Base-by-base conservation (phyloP, 2,888 invertebrate species). In the Pandemis corylana region DNA sequence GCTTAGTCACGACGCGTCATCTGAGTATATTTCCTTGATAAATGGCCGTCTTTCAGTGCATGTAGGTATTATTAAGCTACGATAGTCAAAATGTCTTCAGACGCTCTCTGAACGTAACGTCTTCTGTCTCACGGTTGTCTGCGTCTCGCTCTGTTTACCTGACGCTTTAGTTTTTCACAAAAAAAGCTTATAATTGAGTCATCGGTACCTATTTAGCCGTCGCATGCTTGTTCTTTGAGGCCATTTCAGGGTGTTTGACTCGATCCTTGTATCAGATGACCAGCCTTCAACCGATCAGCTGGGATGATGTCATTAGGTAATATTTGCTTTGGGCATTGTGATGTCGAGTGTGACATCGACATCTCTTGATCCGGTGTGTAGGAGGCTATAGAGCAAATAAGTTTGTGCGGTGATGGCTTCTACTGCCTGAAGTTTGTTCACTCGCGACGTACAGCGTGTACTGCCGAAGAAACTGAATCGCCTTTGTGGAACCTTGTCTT, bases 251-350 rank as follows among this genome's bases (percentile, higher is more conserved):
- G 84, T 82, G 76, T 76, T 82, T 78, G 80, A 80, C 74, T 61
- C 75, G 86, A 87, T 87, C 87, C 89, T 89, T 85, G 79, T 75
- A 66, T 76, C 79, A 77, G 82, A 84, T 89, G 91, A 90, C 90
- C 90, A 91, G 87, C 93, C 93, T 93, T 93, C 92, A 93, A 92
- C 91, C 80, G 84, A 90, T 89, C 93, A 93, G 92, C 93, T 92
- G 92, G 83, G 88, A 80, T 93, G 93, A 93, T 90, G 89, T 93
- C 93, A 83, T 84, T 86, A 84, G 85, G 80, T 78, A 87, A 87
- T 88, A 84, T 89, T 90, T 89, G 85, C 84, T 86, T 87, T 78
- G 80, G 77, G 79, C 78, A 78, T 79, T 77, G 68, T 77, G 68
- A 77, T 78, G 74, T 77, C 77, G 70, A 77, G 76, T 64, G 77